Evolutionary conservation across 2,888 invertebrate genomes (phyloP).

Genomic region (Pyrrhosoma nymphula): DNA sequence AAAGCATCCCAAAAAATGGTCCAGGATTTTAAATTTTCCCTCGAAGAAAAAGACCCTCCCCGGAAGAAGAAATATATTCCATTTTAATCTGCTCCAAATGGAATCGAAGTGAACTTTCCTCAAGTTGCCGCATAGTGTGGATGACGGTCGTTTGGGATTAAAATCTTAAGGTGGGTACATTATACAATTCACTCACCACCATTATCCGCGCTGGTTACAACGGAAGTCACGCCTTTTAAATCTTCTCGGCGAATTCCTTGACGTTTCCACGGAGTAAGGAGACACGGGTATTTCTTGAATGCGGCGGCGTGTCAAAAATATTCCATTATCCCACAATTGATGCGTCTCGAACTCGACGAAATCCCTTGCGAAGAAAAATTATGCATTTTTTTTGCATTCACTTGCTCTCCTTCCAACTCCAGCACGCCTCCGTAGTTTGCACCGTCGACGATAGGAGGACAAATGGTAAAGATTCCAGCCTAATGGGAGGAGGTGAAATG

Average conservation of each 20-base stretch:
- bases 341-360: background rate
- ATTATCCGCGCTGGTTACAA: background rate
- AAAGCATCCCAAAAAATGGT: background rate
- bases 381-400: background rate
- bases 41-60: background rate
- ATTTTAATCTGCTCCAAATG: background rate
- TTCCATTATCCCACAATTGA: background rate
- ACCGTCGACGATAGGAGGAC: background rate
- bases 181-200: background rate
- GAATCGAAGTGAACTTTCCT: background rate
- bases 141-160: background rate
- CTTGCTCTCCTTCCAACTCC: background rate
- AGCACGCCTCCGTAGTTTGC: background rate
- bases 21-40: background rate
- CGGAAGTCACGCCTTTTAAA: background rate
- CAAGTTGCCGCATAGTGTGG: background rate
- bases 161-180: background rate
- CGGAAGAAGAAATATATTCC: background rate
- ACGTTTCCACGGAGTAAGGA: background rate
- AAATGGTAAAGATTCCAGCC: background rate
- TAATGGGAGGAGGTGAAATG: background rate
- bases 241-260: background rate
- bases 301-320: background rate
- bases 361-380: background rate
- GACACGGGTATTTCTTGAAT: background rate